phyloP scores from a whole-genome alignment of 1,140 invertebrate genomes.

The Antheraea pernyi region DNA sequence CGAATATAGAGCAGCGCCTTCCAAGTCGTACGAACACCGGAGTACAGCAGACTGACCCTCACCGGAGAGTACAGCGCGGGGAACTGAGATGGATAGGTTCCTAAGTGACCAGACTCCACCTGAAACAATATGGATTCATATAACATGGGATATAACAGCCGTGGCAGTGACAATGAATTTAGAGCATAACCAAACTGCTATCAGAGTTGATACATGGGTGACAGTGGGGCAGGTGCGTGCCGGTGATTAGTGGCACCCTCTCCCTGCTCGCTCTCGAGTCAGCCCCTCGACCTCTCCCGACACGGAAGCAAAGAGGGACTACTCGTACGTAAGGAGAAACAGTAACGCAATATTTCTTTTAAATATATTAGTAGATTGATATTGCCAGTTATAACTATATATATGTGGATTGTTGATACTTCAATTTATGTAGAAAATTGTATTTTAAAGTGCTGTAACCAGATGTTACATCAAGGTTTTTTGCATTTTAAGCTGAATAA shows the following conservation, averaged over 20 bases:
- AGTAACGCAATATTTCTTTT: not conserved
- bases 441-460: no score
- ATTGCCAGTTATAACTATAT: no score
- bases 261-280: not conserved
- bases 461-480: no score
- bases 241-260: slow-evolving; percentile 9
- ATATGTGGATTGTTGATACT: no score
- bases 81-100: slow-evolving; percentile 87
- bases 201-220: slow-evolving; percentile 24
- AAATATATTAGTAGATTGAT: not conserved
- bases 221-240: slow-evolving; percentile 3
- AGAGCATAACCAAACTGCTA: not conserved
- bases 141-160: no score
- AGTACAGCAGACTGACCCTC: slow-evolving; percentile 84
- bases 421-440: no score
- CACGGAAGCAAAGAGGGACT: not conserved
- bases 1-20: slow-evolving; percentile 87
- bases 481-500: no score
- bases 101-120: slow-evolving; percentile 83
- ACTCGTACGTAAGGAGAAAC: not conserved
- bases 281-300: slow-evolving; percentile 4
- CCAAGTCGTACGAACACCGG: slow-evolving; percentile 89
- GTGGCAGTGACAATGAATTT: not conserved
- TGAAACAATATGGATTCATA: slow-evolving; percentile 41
- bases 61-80: slow-evolving; percentile 85